phyloP scores from a whole-genome alignment of 2,113 vertebrate species.

The Craseonycteris thonglongyai region DNA sequence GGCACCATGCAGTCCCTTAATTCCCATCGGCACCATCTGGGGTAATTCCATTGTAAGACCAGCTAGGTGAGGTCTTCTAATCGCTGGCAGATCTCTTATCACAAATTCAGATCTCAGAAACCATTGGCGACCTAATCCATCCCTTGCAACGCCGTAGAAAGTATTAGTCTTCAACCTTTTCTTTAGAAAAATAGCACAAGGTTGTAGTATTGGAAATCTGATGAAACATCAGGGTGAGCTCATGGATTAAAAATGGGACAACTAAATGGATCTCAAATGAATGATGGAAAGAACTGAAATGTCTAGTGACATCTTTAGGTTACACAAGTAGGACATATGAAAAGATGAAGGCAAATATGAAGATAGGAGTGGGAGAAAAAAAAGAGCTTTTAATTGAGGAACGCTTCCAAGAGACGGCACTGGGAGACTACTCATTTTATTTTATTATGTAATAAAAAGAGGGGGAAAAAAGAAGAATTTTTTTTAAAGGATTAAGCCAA shows the following conservation, averaged over 20 bases:
- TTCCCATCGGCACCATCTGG: constrained; percentile 58
- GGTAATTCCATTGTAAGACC: constrained; percentile 52
- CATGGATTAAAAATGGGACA: neutral
- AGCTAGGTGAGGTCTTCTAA: neutral
- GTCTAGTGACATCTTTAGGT: neutral
- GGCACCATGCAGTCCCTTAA: constrained; percentile 43
- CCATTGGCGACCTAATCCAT: neutral
- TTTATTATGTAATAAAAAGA: constrained; percentile 48
- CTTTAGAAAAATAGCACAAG: neutral
- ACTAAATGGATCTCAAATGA: neutral
- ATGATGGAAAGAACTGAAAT: neutral
- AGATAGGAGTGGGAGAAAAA: neutral
- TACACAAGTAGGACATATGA: neutral
- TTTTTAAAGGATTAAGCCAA: constrained; percentile 36
- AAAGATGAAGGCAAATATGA: neutral
- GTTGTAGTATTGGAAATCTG: neutral
- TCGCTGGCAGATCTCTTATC: constrained; percentile 19
- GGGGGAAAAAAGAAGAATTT: neutral
- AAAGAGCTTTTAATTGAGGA: constrained; percentile 13
- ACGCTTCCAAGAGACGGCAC: neutral
- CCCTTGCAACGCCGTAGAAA: neutral
- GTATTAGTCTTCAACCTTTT: neutral
- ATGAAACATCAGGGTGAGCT: neutral
- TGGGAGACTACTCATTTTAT: constrained; percentile 23
- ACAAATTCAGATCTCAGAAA: constrained; percentile 37